Percentiles rank a stretch among this genome's conserved stretches.
phyloP scores from a whole-genome alignment of 1,140 invertebrate genomes.

The Bombus breviceps region DNA sequence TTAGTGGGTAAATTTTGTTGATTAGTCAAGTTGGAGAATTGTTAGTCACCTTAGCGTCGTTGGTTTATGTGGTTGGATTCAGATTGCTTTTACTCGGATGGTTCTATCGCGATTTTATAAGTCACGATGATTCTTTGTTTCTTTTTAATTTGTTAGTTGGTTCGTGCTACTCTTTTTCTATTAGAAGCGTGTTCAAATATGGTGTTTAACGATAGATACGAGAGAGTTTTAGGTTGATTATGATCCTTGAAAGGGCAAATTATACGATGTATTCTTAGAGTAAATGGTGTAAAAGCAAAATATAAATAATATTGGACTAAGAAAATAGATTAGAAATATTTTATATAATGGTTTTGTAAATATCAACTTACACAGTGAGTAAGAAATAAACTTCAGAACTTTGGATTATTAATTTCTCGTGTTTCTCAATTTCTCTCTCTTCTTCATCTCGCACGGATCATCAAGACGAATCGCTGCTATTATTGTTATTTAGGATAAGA shows the following conservation, averaged over 20 bases:
- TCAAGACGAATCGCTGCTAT: neutral
- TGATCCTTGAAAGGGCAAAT: neutral
- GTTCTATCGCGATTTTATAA: neutral
- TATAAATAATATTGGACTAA: too few species aligned
- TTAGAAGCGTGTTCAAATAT: neutral
- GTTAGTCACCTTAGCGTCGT: neutral
- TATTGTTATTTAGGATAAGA: conserved; percentile 8
- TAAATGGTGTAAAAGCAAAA: neutral
- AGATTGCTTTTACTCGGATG: neutral
- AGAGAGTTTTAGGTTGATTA: neutral
- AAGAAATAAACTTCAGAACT: too few species aligned
- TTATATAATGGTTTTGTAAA: neutral
- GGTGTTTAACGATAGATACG: neutral
- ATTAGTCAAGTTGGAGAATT: neutral
- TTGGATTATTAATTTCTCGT: too few species aligned
- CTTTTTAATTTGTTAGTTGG: neutral
- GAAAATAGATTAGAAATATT: neutral
- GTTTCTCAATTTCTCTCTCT: neutral
- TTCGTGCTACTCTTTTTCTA: too few species aligned
- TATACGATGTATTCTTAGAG: too few species aligned
- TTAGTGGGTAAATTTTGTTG: neutral
- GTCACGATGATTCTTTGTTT: neutral
- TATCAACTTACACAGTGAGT: neutral
- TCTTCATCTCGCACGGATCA: neutral
- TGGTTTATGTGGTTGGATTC: neutral